Evolutionary conservation across 2,888 invertebrate genomes (phyloP).

Genomic region (Nemapogon koenigi): DNA sequence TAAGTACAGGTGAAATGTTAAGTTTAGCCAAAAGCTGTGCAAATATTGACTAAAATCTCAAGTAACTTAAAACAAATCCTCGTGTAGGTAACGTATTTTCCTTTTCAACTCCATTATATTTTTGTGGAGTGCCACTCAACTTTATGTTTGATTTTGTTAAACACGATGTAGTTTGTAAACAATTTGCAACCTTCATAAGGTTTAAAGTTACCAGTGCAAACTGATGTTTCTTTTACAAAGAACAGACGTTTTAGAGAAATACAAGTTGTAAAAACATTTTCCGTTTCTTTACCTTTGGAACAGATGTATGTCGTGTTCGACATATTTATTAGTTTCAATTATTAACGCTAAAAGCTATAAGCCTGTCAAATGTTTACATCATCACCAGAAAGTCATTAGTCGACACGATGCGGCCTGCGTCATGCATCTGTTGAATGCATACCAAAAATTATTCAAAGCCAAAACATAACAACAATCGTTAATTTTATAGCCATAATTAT

Average conservation of each 20-base stretch:
- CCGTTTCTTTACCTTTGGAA: too few species aligned
- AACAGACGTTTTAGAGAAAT: background rate
- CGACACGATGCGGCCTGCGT: constrained; percentile 32
- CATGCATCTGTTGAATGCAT: constrained; percentile 47
- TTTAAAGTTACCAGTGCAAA: background rate
- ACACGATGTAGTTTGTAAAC: constrained; percentile 55
- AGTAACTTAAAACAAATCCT: constrained; percentile 64
- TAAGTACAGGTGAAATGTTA: constrained; percentile 33
- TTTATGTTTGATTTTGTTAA: constrained; percentile 59
- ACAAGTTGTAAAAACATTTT: too few species aligned
- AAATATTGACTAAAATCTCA: constrained; percentile 58
- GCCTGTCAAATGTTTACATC: constrained; percentile 51
- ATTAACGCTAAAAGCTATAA: constrained; percentile 5
- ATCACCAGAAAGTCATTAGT: constrained; percentile 56
- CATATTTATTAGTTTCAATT: too few species aligned
- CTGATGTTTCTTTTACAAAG: background rate
- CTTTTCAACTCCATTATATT: constrained; percentile 31
- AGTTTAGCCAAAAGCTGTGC: constrained; percentile 40
- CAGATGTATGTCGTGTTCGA: too few species aligned
- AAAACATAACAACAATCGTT: constrained; percentile 30
- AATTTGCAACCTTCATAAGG: constrained; percentile 28
- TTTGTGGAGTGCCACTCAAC: constrained; percentile 53
- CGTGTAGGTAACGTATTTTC: constrained; percentile 39
- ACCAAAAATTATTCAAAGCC: constrained; percentile 38
- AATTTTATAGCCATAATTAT: too few species aligned